Conservation (phyloP, 2,888 invertebrate genomes). For the Temnothorax ravouxi region DNA sequence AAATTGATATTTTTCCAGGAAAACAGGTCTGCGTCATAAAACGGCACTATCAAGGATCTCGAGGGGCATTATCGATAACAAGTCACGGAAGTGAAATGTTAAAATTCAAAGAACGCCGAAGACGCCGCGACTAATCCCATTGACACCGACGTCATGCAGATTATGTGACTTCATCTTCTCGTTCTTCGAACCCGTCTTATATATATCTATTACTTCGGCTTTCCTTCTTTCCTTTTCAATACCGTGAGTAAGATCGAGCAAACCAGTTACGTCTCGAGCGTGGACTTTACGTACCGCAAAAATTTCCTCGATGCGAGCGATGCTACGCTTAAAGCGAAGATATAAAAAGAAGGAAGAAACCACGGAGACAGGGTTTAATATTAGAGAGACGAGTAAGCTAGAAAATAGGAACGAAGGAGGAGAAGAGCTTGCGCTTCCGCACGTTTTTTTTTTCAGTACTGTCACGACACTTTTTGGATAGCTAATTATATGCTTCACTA, state of each 20-base stretch:
- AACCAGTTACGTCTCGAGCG: conserved; percentile 28
- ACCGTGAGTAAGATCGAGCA: conserved; percentile 30
- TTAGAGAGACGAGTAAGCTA: background rate
- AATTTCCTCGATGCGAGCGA: conserved; percentile 33
- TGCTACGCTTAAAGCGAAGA: conserved; percentile 22
- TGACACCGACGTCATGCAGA: conserved; percentile 42
- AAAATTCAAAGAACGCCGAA: conserved; percentile 56
- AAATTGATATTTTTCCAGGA: conserved; percentile 38
- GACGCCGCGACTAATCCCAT: conserved; percentile 27
- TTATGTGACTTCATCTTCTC: conserved; percentile 46
- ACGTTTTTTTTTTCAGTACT: background rate
- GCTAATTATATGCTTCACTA: conserved; percentile 62
- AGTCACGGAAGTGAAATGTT: conserved; percentile 37
- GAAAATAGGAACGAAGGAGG: background rate
- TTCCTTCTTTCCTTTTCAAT: conserved; percentile 23
- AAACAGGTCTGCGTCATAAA: conserved; percentile 12
- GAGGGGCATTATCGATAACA: conserved; percentile 30
- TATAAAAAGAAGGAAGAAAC: conserved; percentile 17
- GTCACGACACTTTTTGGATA: conserved; percentile 14
- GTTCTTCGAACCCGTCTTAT: conserved; percentile 26
- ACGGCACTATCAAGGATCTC: background rate
- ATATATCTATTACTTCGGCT: conserved; percentile 34
- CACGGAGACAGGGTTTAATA: conserved; percentile 24
- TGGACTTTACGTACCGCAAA: conserved; percentile 46
- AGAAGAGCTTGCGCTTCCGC: background rate